Percentiles rank a stretch among this genome's conserved stretches.
These are phyloP conservation scores for Microplitis demolitor DNA, from an alignment of 1,140 invertebrate genomes.

Conservation along the genomic window DNA sequence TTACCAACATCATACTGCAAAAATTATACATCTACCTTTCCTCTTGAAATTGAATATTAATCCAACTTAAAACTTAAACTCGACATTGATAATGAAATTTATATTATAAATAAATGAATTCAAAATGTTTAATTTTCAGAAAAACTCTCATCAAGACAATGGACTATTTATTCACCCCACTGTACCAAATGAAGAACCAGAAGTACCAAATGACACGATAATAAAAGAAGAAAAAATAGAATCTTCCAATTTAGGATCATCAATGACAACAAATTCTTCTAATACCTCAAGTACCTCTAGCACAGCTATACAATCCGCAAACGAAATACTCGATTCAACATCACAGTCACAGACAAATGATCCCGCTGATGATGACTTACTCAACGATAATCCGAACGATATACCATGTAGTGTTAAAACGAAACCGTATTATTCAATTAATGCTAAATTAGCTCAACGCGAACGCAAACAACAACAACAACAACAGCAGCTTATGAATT, in stretches of 20 bases:
- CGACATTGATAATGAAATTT: too few species aligned
- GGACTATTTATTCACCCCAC: slow-evolving; percentile 44
- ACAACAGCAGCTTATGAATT: neutral
- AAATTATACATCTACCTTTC: neutral
- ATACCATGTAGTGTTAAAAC: slow-evolving; percentile 57
- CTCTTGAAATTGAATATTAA: too few species aligned
- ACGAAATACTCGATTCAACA: neutral
- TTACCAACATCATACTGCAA: too few species aligned
- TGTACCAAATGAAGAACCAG: neutral
- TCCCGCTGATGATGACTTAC: slow-evolving; percentile 13
- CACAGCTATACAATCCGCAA: neutral
- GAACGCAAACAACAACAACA: slow-evolving; percentile 42
- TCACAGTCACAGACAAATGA: neutral
- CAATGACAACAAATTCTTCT: neutral
- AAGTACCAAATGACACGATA: slow-evolving; percentile 12
- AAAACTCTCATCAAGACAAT: slow-evolving; percentile 51
- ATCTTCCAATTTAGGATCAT: neutral
- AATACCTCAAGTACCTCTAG: neutral
- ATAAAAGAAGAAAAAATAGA: slow-evolving; percentile 22
- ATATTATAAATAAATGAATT: too few species aligned
- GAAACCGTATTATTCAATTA: slow-evolving; percentile 59
- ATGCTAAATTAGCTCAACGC: slow-evolving; percentile 54
- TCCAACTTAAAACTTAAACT: too few species aligned
- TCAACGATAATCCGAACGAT: slow-evolving; percentile 34
- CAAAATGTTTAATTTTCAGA: slow-evolving; percentile 42